These are phyloP conservation scores for Aporrectodea caliginosa DNA, from an alignment of 1,140 invertebrate species.

Conservation along the genomic window DNA sequence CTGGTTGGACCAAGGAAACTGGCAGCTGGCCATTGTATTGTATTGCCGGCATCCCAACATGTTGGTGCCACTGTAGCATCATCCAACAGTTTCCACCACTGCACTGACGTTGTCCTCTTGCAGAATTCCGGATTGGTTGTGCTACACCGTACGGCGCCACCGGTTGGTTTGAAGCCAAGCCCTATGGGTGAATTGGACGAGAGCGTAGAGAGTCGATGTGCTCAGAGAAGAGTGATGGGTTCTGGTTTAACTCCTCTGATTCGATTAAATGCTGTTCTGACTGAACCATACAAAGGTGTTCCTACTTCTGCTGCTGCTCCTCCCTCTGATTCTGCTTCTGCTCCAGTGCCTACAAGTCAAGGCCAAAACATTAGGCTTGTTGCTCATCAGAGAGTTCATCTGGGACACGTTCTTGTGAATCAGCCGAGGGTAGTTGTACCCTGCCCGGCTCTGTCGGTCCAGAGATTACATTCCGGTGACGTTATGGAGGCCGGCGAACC, in stretches of 20 bases:
- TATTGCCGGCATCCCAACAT: background rate
- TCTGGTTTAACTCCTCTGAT: background rate
- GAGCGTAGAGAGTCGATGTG: background rate
- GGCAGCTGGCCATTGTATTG: background rate
- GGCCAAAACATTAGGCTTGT: too few relatives aligned
- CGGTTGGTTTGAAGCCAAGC: too few relatives aligned
- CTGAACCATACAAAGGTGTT: background rate
- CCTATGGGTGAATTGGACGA: too few relatives aligned
- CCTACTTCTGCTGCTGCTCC: background rate
- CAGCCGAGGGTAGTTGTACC: background rate
- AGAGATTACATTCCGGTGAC: too few relatives aligned
- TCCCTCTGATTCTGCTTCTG: background rate
- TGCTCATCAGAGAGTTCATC: background rate
- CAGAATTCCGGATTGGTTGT: background rate
- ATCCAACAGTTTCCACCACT: background rate
- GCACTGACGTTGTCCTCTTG: background rate
- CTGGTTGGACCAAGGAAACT: background rate
- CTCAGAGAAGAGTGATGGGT: background rate
- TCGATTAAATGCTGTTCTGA: background rate
- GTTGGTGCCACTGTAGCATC: background rate
- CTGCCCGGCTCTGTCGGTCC: background rate
- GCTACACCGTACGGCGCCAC: background rate
- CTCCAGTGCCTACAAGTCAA: background rate
- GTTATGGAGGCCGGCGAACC: background rate
- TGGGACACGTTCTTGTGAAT: background rate